Conservation (phyloP, 2,888 invertebrate genomes). For the Pseudolycoriella hygida region DNA sequence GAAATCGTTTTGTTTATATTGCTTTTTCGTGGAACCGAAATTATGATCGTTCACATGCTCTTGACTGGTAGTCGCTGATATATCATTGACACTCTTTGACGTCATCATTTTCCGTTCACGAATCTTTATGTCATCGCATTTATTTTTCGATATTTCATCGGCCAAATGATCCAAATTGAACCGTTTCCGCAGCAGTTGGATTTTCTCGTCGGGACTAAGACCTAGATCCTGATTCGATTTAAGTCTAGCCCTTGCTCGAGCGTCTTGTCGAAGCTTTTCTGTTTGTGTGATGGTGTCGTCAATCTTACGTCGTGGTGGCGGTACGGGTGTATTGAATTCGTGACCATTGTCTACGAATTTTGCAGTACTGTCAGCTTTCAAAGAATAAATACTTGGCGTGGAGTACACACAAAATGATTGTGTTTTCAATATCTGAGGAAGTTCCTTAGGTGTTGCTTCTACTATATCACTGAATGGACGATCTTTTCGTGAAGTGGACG, state of each 20-base stretch:
- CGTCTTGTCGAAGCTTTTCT: conserved; percentile 42
- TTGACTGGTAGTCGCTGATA: conserved; percentile 15
- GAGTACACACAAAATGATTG: conserved; percentile 20
- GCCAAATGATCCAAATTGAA: conserved; percentile 17
- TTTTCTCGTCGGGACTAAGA: conserved; percentile 48
- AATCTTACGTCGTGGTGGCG: conserved; percentile 29
- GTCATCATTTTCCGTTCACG: conserved; percentile 26
- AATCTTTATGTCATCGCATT: conserved; percentile 16
- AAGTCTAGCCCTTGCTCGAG: conserved; percentile 43
- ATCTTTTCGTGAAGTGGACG: neutral
- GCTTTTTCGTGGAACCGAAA: conserved; percentile 9
- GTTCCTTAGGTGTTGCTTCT: conserved; percentile 10
- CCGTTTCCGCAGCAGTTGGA: conserved; percentile 33
- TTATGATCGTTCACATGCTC: conserved; percentile 12
- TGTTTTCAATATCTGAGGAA: conserved; percentile 23
- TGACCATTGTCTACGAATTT: conserved; percentile 15
- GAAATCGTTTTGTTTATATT: conserved; percentile 20
- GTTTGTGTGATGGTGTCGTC: conserved; percentile 19
- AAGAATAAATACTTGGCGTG: conserved; percentile 6
- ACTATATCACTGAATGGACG: conserved; percentile 26
- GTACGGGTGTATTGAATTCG: conserved; percentile 32
- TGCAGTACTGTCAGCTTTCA: conserved; percentile 17
- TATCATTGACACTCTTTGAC: conserved; percentile 29
- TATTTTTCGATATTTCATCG: conserved; percentile 7
- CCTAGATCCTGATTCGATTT: conserved; percentile 59